Percentiles rank a stretch among this genome's conserved stretches.
Conservation (phyloP, 64 coral and sea anemone species). For the Stichodactyla helianthus region DNA sequence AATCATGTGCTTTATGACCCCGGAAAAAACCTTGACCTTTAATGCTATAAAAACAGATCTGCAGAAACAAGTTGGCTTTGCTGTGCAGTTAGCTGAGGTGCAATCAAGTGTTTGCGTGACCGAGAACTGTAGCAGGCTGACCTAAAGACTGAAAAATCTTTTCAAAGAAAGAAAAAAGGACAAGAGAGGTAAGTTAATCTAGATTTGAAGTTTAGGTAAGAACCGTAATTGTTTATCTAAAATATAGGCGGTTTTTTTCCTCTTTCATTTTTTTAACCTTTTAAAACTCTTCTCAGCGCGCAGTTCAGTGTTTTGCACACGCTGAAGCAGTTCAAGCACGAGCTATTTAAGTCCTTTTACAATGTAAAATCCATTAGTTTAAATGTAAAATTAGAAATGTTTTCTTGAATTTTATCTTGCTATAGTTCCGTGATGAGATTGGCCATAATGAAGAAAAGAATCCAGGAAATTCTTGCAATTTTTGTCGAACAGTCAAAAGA, state of each 20-base stretch:
- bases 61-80: neutral
- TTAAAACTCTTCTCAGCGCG: no score
- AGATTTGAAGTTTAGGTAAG: neutral
- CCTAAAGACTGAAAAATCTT: neutral
- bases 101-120: neutral
- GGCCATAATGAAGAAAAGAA: no score
- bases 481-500: no score
- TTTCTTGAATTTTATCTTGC: no score
- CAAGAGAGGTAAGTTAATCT: neutral
- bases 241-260: neutral
- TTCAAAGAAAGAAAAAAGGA: neutral
- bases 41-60: conserved; percentile 21
- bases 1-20: conserved; percentile 28
- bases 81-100: neutral
- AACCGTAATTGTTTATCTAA: neutral
- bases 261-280: no score
- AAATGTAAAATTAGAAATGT: no score
- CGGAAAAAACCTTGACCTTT: conserved; percentile 24
- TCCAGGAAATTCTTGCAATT: no score
- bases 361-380: no score
- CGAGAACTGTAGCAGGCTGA: neutral
- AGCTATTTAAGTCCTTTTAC: no score
- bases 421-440: no score
- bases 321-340: no score
- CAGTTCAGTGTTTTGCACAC: no score